Evolutionary conservation across 2,113 vertebrate species (phyloP).

Genomic region (Nesogale talazaci): DNA sequence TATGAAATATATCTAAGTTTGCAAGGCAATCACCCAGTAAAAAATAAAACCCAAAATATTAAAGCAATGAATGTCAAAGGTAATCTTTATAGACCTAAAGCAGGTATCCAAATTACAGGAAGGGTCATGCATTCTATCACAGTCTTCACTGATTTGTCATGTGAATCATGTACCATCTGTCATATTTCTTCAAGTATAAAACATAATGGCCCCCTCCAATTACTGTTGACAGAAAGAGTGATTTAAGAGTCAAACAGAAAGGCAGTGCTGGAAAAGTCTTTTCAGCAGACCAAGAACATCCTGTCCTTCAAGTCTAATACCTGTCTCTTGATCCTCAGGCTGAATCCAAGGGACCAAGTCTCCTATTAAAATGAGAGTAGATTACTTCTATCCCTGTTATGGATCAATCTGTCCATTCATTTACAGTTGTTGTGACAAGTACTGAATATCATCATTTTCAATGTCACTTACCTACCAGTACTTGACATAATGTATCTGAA

Average conservation of each 20-base stretch:
- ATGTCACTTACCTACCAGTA: not conserved
- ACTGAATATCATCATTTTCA: not conserved
- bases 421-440: not conserved
- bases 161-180: not conserved
- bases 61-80: not conserved
- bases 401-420: not conserved
- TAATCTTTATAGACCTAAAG: conserved; percentile 15
- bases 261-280: not conserved
- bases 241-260: conserved; percentile 10
- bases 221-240: not conserved
- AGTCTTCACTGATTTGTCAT: conserved; percentile 4
- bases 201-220: not conserved
- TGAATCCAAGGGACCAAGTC: not conserved
- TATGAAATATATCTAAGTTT: not conserved
- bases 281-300: conserved; percentile 5
- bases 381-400: not conserved
- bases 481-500: not conserved
- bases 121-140: conserved; percentile 3
- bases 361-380: not conserved
- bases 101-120: conserved; percentile 27
- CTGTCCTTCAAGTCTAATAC: not conserved
- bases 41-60: conserved; percentile 19
- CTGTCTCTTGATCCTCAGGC: not conserved
- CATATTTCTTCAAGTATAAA: conserved; percentile 51
- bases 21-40: conserved; percentile 10